Conservation (phyloP, 2,113 vertebrate species). For the Oreochromis tanganicae region DNA sequence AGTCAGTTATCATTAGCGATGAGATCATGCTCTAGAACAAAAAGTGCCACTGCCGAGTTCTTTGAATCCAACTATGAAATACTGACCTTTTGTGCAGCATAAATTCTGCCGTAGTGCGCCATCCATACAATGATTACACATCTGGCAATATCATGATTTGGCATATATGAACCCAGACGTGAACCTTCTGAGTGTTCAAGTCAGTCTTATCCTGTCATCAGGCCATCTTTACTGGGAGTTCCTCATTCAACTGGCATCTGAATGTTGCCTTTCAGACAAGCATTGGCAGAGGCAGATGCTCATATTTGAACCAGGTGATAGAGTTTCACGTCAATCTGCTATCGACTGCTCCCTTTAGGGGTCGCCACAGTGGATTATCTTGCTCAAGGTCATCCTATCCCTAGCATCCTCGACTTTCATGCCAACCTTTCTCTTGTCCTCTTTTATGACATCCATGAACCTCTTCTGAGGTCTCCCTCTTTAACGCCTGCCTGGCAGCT, state of each 20-base stretch:
- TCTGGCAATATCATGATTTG: constrained; percentile 47
- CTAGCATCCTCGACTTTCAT: background rate
- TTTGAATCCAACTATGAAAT: background rate
- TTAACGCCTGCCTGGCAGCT: background rate
- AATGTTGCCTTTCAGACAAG: constrained; percentile 10
- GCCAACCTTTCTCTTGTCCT: background rate
- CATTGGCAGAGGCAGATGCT: constrained; percentile 26
- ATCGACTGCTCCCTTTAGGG: background rate
- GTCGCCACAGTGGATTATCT: background rate
- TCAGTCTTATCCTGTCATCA: constrained; percentile 57
- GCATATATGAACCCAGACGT: constrained; percentile 36
- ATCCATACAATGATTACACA: constrained; percentile 38
- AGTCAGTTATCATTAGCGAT: constrained; percentile 51
- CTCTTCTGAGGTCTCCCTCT: background rate
- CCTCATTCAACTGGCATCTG: constrained; percentile 54
- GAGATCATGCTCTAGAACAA: constrained; percentile 29
- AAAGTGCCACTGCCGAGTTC: background rate
- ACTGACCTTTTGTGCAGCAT: background rate
- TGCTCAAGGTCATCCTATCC: background rate
- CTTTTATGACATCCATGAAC: background rate
- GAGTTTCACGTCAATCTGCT: constrained; percentile 50
- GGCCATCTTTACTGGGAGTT: constrained; percentile 30
- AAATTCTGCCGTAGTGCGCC: background rate
- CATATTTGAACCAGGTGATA: constrained; percentile 61
- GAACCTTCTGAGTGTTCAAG: constrained; percentile 42